Evolutionary conservation across 2,797 vertebrate species (phyloP), one percentile per base, ranked within the genome.

Genomic region (Melanotaenia maccullochi): DNA sequence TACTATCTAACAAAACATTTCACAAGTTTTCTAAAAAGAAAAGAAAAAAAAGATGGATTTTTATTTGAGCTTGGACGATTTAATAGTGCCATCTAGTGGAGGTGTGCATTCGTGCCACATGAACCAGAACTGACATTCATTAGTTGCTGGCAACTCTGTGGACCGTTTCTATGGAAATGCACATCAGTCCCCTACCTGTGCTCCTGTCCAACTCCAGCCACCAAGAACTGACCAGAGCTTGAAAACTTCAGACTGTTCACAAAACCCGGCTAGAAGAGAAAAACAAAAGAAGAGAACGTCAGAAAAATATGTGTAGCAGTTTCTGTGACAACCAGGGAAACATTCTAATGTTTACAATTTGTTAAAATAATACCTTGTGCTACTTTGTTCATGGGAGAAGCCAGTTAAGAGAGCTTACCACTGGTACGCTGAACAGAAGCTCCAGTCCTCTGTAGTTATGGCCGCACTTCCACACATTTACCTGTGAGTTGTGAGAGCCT

Each of bases 171-270:
- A 81, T 76, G 68, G 78, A 82, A 78, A 87, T 72, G 8, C 44
- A 16, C 66, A 60, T 67, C 44, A 36, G 18, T 52, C 40, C 11
- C 28, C 75, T 93, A 99, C 98, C 97, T 96, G 94, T 99, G 98
- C 71, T 99, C 97, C 87, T 99, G 97, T 67, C 98, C 98, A 0
- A 97, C 89, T 35, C 98, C 98, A 0, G 96, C 98, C 79, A 98
- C 97, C 65, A 99, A 87, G 86, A 99, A 99, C 73, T 96, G 93
- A 25, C 97, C 97, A 0, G 94, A 71, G 71, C 90, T 94, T 0
- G 98, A 98, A 91, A 99, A 99, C 90, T 97, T 97, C 65, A 99
- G 93, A 76, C 96, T 96, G 87, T 99, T 99, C 85, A 99, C 88
- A 75, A 99, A 99, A 51, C 98, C 98, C n/a, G 93, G 72, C 98